Base-by-base conservation (phyloP, 23 tunicate species). In the Trididemnum nubilum region DNA sequence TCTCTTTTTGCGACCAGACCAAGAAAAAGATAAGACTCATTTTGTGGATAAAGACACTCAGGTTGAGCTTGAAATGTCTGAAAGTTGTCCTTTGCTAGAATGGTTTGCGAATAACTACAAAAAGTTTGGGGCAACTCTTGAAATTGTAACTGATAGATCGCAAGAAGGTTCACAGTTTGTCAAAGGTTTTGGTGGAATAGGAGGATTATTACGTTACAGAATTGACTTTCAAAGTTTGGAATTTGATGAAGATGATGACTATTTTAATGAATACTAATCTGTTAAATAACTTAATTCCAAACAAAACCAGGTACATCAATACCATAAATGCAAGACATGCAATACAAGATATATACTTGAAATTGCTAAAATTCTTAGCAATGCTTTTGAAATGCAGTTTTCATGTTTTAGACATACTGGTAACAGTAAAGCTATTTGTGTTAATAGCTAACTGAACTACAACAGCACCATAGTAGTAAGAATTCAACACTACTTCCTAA, bases 71-170 rank as follows among this genome's bases (percentile, higher is more conserved):
- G 99, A 95, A 72, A 90, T 87, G 87, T 83, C 88, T 27, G 91
- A 85, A 0, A 83, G 89, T 36, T 86, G 91, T 71, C 83, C 92
- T 7, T 73, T 95, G 37, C 77, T 95, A 21, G 99, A 95, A 65
- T 95, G 99, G 99, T 90, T 95, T 83, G 99, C 95, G 3, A 91
- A 95, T 81, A 95, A 95, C 64, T 95, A 95, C 89, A 95, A 95
- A 82, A 87, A 86, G 75, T 90, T 82, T 73, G 99, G 99, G 18
- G 87, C 99, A 1, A 90, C 96, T 0, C 83, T 95, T 30, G 99
- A 95, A 57, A 95, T 95, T 64, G 96, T 94, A 7, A 95, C 99
- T 1, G 99, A 95, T 51, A 85, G 99, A 9, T 95, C 99, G 15
- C 99, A 95, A 44, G 99, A 95, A 74, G 99, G 99, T 2, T 87